These are phyloP conservation scores for Hyalella azteca DNA, from an alignment of 2,888 invertebrate genomes.

Conservation along the genomic window DNA sequence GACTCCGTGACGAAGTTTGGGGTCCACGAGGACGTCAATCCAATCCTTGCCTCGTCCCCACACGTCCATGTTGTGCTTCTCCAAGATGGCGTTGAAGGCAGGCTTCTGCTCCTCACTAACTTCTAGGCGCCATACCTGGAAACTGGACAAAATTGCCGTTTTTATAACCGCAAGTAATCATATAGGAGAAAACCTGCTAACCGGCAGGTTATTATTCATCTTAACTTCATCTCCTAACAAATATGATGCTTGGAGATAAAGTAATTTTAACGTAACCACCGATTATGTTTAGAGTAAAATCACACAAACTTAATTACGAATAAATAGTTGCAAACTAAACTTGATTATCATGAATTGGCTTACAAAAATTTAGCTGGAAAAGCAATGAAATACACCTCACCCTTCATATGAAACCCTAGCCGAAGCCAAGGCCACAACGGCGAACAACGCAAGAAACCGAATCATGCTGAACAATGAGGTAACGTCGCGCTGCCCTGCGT, in stretches of 20 bases:
- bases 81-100: slow-evolving; percentile 22
- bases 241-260: no score
- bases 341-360: no score
- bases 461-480: not conserved
- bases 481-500: not conserved
- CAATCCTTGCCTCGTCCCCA: slow-evolving; percentile 28
- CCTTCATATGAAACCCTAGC: slow-evolving; percentile 33
- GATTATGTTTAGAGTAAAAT: no score
- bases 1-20: slow-evolving; percentile 11
- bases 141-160: slow-evolving; percentile 4
- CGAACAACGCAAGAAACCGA: not conserved
- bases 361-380: not conserved
- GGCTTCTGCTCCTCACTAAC: not conserved
- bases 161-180: no score
- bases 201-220: no score
- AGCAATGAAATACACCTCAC: not conserved
- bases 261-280: no score
- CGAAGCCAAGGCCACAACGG: slow-evolving; percentile 22
- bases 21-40: slow-evolving; percentile 40
- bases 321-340: no score
- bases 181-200: no score
- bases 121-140: slow-evolving; percentile 29
- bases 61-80: slow-evolving; percentile 39
- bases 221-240: no score
- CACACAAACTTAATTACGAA: no score